Percentiles rank a stretch among this genome's conserved stretches.
phyloP scores from a whole-genome alignment of 2,888 invertebrate species.

The Protonemura montana region DNA sequence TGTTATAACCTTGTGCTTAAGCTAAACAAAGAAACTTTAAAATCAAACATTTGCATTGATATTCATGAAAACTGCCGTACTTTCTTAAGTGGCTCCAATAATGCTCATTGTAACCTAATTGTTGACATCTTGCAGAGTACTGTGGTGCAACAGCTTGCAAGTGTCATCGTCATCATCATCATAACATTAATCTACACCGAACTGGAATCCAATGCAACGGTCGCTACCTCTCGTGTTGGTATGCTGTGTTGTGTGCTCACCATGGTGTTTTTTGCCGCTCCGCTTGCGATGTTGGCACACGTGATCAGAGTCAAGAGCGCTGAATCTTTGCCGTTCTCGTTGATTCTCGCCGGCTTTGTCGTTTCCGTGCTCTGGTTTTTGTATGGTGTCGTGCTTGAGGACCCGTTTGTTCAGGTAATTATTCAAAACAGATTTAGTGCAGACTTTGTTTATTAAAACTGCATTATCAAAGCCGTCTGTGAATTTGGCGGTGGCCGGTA shows the following conservation, averaged over 20 bases:
- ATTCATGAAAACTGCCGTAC: too few relatives aligned
- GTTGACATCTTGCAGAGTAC: constrained; percentile 58
- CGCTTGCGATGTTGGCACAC: constrained; percentile 77
- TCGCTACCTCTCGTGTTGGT: constrained; percentile 70
- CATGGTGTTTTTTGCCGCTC: constrained; percentile 82
- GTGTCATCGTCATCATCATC: constrained; percentile 63
- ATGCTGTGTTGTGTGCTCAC: constrained; percentile 72
- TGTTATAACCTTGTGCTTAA: too few relatives aligned
- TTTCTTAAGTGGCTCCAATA: not conserved
- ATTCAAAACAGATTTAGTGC: not conserved
- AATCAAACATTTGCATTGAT: not conserved
- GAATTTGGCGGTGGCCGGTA: not conserved
- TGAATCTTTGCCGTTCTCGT: constrained; percentile 86
- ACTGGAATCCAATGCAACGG: constrained; percentile 62
- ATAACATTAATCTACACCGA: constrained; percentile 67
- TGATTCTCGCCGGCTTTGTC: constrained; percentile 83
- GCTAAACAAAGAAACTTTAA: too few relatives aligned
- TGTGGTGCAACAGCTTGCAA: constrained; percentile 69
- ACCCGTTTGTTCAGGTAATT: constrained; percentile 80
- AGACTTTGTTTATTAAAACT: too few relatives aligned
- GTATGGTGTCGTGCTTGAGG: constrained; percentile 81
- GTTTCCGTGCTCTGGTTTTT: constrained; percentile 84
- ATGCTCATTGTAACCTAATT: not conserved
- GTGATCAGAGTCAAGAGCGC: constrained; percentile 82
- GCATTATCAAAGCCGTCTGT: constrained; percentile 47